These are phyloP conservation scores for Drosophila murphyi DNA, from an alignment of 1,140 invertebrate species.

Conservation along the genomic window DNA sequence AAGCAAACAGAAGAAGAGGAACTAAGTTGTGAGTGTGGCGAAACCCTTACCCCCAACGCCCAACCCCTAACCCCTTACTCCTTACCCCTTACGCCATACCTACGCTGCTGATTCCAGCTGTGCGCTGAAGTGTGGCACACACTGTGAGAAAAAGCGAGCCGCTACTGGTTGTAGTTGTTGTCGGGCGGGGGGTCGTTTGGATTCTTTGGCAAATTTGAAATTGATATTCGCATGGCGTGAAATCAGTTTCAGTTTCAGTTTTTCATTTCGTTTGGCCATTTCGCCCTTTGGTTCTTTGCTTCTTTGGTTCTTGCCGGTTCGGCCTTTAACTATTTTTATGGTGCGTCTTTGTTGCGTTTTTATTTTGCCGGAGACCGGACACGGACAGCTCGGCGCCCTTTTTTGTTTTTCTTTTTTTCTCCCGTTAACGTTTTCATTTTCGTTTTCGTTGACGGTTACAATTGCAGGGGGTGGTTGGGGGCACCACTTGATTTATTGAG, in stretches of 20 bases:
- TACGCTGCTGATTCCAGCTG: slow-evolving; percentile 26
- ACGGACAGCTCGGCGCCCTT: slow-evolving; percentile 18
- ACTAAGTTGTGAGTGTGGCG: slow-evolving; percentile 4
- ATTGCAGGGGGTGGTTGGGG: slow-evolving; percentile 38
- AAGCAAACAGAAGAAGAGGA: slow-evolving; percentile 6
- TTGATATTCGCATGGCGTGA: slow-evolving; percentile 80
- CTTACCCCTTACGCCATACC: background rate
- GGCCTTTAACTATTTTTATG: slow-evolving; percentile 59
- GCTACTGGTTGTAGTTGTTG: slow-evolving; percentile 38
- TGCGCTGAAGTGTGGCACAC: slow-evolving; percentile 27
- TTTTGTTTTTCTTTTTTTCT: background rate
- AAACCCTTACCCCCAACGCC: background rate
- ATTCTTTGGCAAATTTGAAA: slow-evolving; percentile 76
- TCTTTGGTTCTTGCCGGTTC: slow-evolving; percentile 8
- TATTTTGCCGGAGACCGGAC: slow-evolving; percentile 20
- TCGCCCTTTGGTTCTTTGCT: slow-evolving; percentile 26
- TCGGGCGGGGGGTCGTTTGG: background rate
- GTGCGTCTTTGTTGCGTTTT: slow-evolving; percentile 65
- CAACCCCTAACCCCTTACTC: background rate
- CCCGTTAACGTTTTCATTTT: background rate
- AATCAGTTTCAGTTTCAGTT: slow-evolving; percentile 69
- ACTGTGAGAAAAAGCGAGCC: slow-evolving; percentile 5
- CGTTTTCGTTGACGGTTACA: slow-evolving; percentile 14
- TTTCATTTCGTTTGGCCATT: slow-evolving; percentile 57
- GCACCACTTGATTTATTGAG: slow-evolving; percentile 79